Percentiles rank a stretch among this genome's conserved stretches.
phyloP scores from a whole-genome alignment of 2,113 vertebrate genomes.

The Ibidorhyncha struthersii region DNA sequence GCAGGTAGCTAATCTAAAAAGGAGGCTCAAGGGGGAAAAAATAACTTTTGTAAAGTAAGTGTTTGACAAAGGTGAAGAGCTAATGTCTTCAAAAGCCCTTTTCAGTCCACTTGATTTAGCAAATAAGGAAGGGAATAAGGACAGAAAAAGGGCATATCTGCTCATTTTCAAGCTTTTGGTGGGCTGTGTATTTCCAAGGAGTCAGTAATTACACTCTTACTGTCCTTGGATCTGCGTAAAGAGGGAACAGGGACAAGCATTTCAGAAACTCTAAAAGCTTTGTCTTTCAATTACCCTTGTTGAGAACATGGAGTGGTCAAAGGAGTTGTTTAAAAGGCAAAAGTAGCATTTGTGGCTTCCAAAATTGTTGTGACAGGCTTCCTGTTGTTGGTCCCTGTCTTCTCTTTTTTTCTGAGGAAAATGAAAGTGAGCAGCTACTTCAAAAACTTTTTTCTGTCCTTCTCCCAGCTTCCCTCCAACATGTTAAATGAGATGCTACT shows the following conservation, averaged over 20 bases:
- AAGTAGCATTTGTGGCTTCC: neutral
- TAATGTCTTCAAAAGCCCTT: neutral
- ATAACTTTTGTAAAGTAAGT: neutral
- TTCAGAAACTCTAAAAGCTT: slow-evolving; percentile 8
- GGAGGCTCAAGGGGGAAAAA: neutral
- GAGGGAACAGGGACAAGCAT: neutral
- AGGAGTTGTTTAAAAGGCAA: slow-evolving; percentile 18
- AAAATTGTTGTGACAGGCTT: slow-evolving; percentile 33
- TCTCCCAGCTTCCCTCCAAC: neutral
- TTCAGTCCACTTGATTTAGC: neutral
- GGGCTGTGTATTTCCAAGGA: neutral
- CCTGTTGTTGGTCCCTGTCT: neutral
- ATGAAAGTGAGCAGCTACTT: neutral
- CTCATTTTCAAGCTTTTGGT: neutral
- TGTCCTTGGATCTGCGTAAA: neutral
- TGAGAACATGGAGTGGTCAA: neutral
- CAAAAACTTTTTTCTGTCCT: neutral
- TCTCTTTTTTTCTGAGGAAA: neutral
- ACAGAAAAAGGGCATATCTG: neutral
- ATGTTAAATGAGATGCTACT: neutral
- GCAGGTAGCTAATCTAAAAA: neutral
- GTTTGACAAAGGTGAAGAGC: neutral
- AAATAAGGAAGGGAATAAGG: neutral
- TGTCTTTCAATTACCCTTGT: neutral
- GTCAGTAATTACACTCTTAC: slow-evolving; percentile 7